Evolutionary conservation across 2,888 invertebrate species (phyloP).

Genomic region (Drosophila greeni): DNA sequence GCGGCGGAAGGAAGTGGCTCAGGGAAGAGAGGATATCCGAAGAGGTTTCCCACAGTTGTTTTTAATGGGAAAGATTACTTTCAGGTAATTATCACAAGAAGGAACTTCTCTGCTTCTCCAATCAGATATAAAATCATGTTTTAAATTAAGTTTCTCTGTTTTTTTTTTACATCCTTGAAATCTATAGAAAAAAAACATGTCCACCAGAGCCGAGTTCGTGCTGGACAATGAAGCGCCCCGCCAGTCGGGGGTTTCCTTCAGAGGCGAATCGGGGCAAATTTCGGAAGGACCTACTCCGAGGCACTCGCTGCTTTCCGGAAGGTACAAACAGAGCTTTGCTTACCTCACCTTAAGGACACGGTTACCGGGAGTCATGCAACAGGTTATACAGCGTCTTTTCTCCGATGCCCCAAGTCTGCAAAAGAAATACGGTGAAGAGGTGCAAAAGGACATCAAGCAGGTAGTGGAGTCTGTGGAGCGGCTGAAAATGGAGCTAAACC

Average conservation of each 20-base stretch:
- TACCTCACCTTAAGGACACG: conserved; percentile 91
- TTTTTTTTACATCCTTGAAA: no score
- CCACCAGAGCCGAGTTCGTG: background rate
- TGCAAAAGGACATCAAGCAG: conserved; percentile 83
- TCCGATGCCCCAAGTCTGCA: conserved; percentile 85
- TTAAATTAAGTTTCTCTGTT: background rate
- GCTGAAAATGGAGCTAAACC: conserved; percentile 91
- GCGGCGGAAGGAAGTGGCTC: conserved; percentile 46
- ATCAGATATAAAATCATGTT: conserved; percentile 8
- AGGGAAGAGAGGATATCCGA: conserved; percentile 9
- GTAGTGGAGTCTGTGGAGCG: conserved; percentile 87
- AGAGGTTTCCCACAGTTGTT: conserved; percentile 39
- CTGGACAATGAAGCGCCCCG: background rate
- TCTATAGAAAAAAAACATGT: background rate
- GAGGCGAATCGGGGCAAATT: rapidly evolving
- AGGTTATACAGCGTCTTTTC: conserved; percentile 87
- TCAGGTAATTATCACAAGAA: background rate
- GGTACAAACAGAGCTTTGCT: conserved; percentile 86
- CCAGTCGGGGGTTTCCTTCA: background rate
- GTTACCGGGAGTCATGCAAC: conserved; percentile 92
- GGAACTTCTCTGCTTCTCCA: no score
- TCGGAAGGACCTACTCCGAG: conserved; percentile 81
- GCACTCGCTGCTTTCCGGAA: conserved; percentile 82
- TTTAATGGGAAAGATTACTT: conserved; percentile 12
- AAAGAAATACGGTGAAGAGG: conserved; percentile 81